phyloP scores from a whole-genome alignment of 2,113 vertebrate species.

The Buteo buteo region DNA sequence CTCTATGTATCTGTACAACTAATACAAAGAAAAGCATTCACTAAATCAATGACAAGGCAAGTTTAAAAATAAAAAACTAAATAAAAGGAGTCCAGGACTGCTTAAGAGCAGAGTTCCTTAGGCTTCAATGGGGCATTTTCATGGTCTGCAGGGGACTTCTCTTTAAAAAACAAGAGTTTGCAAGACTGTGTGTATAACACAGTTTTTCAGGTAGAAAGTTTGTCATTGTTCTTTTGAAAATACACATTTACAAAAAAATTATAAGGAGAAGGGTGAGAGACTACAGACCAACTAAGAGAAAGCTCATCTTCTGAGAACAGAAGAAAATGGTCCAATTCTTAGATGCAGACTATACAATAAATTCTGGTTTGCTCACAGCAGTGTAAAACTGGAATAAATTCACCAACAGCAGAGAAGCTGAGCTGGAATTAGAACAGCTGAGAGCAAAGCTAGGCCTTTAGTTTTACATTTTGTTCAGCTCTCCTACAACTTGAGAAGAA shows the following conservation, averaged over 20 bases:
- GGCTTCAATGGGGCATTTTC: background rate
- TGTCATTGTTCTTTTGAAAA: background rate
- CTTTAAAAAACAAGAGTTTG: background rate
- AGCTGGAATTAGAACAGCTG: background rate
- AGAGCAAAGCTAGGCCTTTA: background rate
- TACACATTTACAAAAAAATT: fast-evolving
- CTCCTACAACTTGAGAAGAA: background rate
- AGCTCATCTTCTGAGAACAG: background rate
- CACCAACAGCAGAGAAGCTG: background rate
- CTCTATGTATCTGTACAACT: background rate
- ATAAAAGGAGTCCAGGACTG: background rate
- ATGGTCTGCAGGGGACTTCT: background rate
- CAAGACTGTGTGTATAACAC: background rate
- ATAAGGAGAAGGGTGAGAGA: background rate
- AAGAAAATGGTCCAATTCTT: background rate
- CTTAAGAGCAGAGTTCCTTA: background rate
- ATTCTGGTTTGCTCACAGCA: background rate
- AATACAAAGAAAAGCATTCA: background rate
- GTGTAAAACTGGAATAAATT: background rate
- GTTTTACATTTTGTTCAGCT: background rate
- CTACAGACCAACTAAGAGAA: background rate
- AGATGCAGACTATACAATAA: background rate
- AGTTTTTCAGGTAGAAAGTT: background rate
- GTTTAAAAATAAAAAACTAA: background rate
- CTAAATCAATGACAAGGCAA: background rate